Evolutionary conservation across 64 coral and sea anemone genomes (phyloP).

Genomic region (Dendronephthya gigantea): DNA sequence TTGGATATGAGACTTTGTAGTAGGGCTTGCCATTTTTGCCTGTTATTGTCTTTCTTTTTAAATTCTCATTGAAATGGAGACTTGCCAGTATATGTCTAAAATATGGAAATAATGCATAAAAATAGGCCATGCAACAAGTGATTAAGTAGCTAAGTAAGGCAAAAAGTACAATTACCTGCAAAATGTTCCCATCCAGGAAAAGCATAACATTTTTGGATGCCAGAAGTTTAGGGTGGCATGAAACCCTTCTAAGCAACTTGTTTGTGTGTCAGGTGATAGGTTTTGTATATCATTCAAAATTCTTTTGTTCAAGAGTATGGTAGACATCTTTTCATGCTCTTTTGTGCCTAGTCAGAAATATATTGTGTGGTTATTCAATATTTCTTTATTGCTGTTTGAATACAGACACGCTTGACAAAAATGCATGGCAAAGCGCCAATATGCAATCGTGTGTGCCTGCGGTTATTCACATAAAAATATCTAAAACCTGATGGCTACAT

Average conservation of each 20-base stretch:
- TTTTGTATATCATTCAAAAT: constrained; percentile 1
- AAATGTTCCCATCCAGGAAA: neutral
- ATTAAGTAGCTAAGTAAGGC: neutral
- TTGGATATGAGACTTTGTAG: neutral
- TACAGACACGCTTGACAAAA: neutral
- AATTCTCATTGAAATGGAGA: neutral
- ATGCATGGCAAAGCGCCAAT: neutral
- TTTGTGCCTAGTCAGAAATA: neutral
- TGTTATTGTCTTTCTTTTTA: neutral
- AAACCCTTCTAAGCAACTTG: neutral
- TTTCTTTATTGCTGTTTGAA: neutral
- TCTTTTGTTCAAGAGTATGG: neutral
- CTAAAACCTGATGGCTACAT: neutral
- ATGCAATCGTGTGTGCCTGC: neutral
- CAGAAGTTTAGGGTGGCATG: neutral
- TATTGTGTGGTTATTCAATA: neutral
- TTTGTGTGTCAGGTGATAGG: constrained; percentile 2
- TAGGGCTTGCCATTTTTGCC: neutral
- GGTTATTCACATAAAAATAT: neutral
- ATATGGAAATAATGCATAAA: neutral
- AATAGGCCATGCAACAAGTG: neutral
- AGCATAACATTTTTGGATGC: constrained; percentile 4
- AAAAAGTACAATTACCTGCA: neutral
- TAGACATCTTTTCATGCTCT: neutral
- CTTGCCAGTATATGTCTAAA: neutral